Percentiles rank a stretch among this genome's conserved stretches.
Evolutionary conservation across 2,797 vertebrate species (phyloP).

Genomic region (Lutjanus campechanus): DNA sequence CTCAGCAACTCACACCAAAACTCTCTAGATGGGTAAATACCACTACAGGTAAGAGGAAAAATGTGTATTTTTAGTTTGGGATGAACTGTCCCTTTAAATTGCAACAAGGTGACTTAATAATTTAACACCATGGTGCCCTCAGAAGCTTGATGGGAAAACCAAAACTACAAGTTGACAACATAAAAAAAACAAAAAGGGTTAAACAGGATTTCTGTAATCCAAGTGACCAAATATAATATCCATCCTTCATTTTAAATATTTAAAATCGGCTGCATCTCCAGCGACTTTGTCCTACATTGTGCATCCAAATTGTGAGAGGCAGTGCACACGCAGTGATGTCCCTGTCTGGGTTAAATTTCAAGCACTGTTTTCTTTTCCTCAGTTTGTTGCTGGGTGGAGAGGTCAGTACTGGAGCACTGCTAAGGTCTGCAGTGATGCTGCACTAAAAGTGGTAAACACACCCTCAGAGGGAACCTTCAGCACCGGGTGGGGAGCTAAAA

Average conservation of each 20-base stretch:
- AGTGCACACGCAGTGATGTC: not conserved
- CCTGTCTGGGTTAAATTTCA: not conserved
- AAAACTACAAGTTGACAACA: not conserved
- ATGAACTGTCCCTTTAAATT: not conserved
- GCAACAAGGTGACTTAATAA: not conserved
- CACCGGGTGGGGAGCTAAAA: not conserved
- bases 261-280: not conserved
- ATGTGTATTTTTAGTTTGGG: no score
- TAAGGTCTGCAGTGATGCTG: not conserved
- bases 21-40: no score
- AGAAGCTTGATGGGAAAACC: not conserved
- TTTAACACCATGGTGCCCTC: conserved; percentile 2
- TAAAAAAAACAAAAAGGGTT: conserved; percentile 10
- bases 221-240: not conserved
- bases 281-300: not conserved
- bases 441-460: not conserved
- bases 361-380: not conserved
- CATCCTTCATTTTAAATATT: conserved; percentile 1
- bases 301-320: conserved; percentile 8
- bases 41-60: no score
- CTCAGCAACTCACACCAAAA: no score
- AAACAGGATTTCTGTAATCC: not conserved
- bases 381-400: not conserved
- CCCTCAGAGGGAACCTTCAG: not conserved
- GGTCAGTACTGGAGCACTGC: not conserved